Percentiles rank a stretch among this genome's conserved stretches.
These are phyloP conservation scores for Pocillopora verrucosa DNA, from an alignment of 64 coral and sea anemone genomes.

Conservation along the genomic window DNA sequence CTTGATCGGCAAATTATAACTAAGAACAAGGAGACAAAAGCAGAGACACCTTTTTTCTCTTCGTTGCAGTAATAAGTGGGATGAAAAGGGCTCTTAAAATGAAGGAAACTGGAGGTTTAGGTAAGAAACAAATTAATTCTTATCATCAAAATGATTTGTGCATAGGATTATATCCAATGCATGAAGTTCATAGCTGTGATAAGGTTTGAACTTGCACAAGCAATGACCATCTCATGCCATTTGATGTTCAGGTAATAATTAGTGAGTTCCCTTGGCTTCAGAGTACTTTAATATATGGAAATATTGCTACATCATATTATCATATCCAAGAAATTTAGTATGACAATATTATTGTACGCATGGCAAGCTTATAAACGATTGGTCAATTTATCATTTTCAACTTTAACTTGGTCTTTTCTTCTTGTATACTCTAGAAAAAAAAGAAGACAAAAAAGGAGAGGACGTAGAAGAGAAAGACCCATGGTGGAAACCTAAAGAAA, in stretches of 20 bases:
- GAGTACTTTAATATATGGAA: no score
- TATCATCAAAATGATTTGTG: background rate
- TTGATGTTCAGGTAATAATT: background rate
- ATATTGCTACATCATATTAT: no score
- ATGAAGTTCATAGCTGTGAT: no score
- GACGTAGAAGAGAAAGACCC: conserved; percentile 53
- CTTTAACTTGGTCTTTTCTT: background rate
- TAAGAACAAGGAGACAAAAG: background rate
- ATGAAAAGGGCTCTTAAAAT: conserved; percentile 44
- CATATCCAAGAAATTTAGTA: no score
- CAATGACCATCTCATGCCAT: background rate
- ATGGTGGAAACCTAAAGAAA: conserved; percentile 73
- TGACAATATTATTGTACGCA: no score
- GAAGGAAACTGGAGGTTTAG: conserved; percentile 21
- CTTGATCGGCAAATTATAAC: background rate
- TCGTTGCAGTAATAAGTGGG: conserved; percentile 19
- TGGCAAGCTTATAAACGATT: no score
- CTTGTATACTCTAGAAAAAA: conserved; percentile 2
- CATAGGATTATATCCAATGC: no score
- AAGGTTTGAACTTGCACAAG: background rate
- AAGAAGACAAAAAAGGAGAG: conserved; percentile 44
- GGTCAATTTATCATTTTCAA: no score
- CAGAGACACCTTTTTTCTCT: background rate
- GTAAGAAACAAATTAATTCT: background rate
- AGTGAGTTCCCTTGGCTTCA: no score